Evolutionary conservation across 2,797 vertebrate genomes (phyloP).

Genomic region (Diglossa cyanea): DNA sequence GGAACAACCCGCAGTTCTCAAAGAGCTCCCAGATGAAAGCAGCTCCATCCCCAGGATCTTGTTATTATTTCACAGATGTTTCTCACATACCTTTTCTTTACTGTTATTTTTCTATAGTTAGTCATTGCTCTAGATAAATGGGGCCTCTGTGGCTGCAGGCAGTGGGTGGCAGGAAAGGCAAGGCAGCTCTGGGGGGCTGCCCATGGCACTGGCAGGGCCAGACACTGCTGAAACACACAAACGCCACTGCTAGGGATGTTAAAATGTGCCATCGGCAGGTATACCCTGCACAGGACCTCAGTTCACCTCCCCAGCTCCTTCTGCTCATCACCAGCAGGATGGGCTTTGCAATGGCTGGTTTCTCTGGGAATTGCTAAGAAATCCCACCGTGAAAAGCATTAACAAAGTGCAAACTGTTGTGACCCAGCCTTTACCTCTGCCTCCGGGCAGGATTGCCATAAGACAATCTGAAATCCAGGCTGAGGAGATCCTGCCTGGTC

Average conservation of each 20-base stretch:
- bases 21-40: constrained; percentile 36
- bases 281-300: not conserved
- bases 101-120: constrained; percentile 17
- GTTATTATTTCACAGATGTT: constrained; percentile 12
- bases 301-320: not conserved
- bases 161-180: not conserved
- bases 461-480: constrained; percentile 6
- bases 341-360: not conserved
- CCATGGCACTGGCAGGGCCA: not conserved
- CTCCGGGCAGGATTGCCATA: not conserved
- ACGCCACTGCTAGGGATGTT: not conserved
- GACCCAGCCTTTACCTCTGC: constrained; percentile 26
- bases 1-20: not conserved
- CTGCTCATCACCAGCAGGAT: rapidly evolving
- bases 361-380: not conserved
- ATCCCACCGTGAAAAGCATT: not conserved
- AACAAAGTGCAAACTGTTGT: not conserved
- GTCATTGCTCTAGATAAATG: not conserved
- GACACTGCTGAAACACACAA: not conserved
- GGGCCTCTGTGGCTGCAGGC: not conserved
- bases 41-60: not conserved
- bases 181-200: not conserved
- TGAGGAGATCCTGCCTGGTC: not conserved
- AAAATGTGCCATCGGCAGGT: not conserved
- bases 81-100: not conserved